Base-by-base conservation (phyloP, 2,797 vertebrate species). In the Enteromius paludinosus region DNA sequence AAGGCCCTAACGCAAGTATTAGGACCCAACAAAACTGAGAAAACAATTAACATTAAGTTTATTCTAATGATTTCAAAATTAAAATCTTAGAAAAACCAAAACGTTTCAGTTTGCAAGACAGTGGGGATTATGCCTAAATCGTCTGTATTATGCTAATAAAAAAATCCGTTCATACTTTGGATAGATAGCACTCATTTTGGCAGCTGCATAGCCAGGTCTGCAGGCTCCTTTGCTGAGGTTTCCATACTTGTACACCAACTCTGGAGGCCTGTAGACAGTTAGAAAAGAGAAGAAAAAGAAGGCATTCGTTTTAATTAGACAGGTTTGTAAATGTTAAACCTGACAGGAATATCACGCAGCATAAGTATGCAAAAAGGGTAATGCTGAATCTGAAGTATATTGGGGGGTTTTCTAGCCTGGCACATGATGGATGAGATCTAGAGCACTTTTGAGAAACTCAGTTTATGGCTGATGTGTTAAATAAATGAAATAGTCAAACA, bases 171-270 rank as follows among this genome's bases (percentile, higher is more conserved):
- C 96, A 95, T 94, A 97, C 97, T 95, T 96, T 91, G 97, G 97
- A 86, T 96, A 97, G 92, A 97, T 95, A 90, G 95, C 93, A 20
- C 94, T 93, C 96, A 98, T 97, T 91, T 96, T 94, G 30, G 96
- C 95, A 77, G 96, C 95, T 33, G 96, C 94, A 82, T 94, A 97
- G 78, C 96, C 96, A 11, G 95, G 95, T 66, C 94, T 97, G 91
- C 97, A 98, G 87, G 89, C 84, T 86, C 96, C 96, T 43, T 96
- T 94, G 38, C 96, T 96, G 87, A 96, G 95, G 91, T 97, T 97
- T 74, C 94, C 94, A 15, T 97, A 97, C 89, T 95, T 96, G 83
- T 88, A 88, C 65, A 84, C 45, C 80, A 92, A 87, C 52, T 92
- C 88, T 75, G 92, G 91, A 83, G 94, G 87, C 73, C 92, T 95